Base-by-base conservation (phyloP, 2,888 invertebrate species). In the Mamestra brassicae region DNA sequence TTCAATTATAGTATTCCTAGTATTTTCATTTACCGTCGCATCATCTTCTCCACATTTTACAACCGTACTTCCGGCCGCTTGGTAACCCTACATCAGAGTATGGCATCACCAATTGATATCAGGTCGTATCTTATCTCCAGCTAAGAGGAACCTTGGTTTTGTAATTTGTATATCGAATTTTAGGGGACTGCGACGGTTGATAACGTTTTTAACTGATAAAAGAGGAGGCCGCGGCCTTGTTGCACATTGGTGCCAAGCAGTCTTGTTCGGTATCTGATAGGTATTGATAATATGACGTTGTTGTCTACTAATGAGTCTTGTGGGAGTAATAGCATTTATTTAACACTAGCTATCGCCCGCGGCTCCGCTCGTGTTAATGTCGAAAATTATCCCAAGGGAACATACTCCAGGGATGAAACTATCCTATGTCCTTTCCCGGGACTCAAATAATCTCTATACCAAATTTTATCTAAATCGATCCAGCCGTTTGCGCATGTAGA, bases 61-160 rank as follows among this genome's bases (percentile, higher is more conserved):
- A n/a, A 54, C 10, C 10, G 11, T 26, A 55, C 61, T 61, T 62
- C 26, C 62, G 42, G 26, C 26, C 11, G 13, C 15, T n/a, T 62
- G 45, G 45, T 13, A 62, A 45, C 45, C 45, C 45, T 45, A 62
- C 6, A 7, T 62, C 15, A 26, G 62, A 45, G 45, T 45, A 66
- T 78, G 69, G 60, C 66, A 78, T 78, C 73, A 83, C 70, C 68
- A 72, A 85, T 80, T 78, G 67, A 73, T 84, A 88, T 87, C 74
- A 64, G 50, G 71, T 60, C 68, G 26, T 87, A 87, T 88, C 87
- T 87, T 88, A 88, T 88, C 87, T 73, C 11, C 50, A 4, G 54
- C 69, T 69, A 69, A 65, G 75, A 84, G 74, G 66, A 57, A 81
- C 85, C 86, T 86, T 85, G 81, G 64, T 66, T 65, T 66, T 26